Base-by-base conservation (phyloP, 2,113 vertebrate species). In the Syngnathus scovelli region DNA sequence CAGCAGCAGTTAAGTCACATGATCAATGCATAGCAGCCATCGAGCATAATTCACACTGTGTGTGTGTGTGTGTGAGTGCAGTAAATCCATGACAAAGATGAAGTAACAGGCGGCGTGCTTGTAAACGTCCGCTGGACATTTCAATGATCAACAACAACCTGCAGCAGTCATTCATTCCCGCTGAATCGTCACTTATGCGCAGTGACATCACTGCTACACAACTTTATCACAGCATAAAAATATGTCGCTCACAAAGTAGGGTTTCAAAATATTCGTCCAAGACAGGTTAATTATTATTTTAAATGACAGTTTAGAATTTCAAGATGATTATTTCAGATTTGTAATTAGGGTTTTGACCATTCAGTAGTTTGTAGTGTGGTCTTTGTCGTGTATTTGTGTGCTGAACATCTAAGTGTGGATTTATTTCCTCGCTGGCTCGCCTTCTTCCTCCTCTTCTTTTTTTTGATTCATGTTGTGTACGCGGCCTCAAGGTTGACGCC, bases 401-500 rank as follows among this genome's bases (percentile, higher is more conserved):
- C 18, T 7, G 38, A 61, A 12, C 60, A 61, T 61, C n/a, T 6
- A 41, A 43, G 8, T 33, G 38, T 13, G 39, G 60, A 61, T 41
- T 43, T 41, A 61, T 41, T 43, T 12, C 19, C 60, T n/a, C 7
- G 27, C 55, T 7, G 13, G 16, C 58, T 5, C 3, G 16, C 9
- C 3, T 39, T 39, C 44, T 16, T 48, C 44, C 13, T 48, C 44
- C 13, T 60, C 12, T 54, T 52, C 12, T 36, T 36, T 43, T 61
- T 21, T 61, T 21, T 61, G 60, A 61, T 61, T 61, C 38, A 61
- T 61, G 60, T 41, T 41, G 15, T 61, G 37, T 61, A 21, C 38
- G 38, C 37, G 60, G 60, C 60, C 60, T 61, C 60, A 61, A 61
- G 60, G 60, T 61, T 61, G 60, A 41, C 19, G 60, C 38, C 38